Conservation (phyloP, 2,888 invertebrate species). For the Loripinus fragilis region DNA sequence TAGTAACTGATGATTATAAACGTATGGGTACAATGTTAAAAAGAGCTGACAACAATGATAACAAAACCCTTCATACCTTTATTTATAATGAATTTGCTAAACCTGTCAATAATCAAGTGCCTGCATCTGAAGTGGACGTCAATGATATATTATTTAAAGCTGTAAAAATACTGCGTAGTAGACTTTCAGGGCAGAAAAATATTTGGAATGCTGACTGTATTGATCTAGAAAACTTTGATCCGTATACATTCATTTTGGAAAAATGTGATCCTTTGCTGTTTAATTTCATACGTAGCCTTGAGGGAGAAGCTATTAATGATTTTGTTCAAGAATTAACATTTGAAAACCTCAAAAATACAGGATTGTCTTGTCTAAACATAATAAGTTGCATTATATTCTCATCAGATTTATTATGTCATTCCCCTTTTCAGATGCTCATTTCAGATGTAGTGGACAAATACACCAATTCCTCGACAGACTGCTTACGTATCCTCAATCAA, state of each 20-base stretch:
- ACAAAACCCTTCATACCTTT: neutral
- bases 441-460: no score
- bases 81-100: no score
- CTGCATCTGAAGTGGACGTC: neutral
- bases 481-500: no score
- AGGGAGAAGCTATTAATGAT: neutral
- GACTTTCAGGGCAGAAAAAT: neutral
- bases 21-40: conserved; percentile 3
- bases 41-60: no score
- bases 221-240: conserved; percentile 1
- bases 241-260: neutral
- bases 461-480: no score
- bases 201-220: neutral
- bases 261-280: neutral
- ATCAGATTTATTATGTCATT: neutral
- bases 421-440: neutral
- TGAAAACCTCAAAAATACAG: neutral
- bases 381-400: no score
- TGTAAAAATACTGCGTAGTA: neutral
- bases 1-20: neutral
- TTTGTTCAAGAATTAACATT: neutral
- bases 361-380: neutral
- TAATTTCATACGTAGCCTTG: neutral
- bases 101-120: neutral
- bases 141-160: neutral